A percentile compares a stretch with the other conserved stretches of the same genome.
Evolutionary conservation across 2,888 invertebrate genomes (phyloP).

Genomic region (Rhamphomyia laevipes): DNA sequence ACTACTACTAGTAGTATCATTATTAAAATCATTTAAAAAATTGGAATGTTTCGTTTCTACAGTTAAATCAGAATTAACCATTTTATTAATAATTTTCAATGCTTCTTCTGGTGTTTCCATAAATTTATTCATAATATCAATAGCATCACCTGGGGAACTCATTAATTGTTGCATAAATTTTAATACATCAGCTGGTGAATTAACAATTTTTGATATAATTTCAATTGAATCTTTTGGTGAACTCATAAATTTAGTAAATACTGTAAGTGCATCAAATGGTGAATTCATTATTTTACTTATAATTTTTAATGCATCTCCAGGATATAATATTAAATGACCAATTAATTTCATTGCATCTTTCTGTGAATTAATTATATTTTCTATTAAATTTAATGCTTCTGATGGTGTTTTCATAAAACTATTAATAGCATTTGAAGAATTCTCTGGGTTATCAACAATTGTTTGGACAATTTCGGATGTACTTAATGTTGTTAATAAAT

Average conservation of each 20-base stretch:
- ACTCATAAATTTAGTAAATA: conserved; percentile 38
- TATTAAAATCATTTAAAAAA: neutral
- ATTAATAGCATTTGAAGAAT: conserved; percentile 33
- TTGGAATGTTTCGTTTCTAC: conserved; percentile 8
- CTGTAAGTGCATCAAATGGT: conserved; percentile 37
- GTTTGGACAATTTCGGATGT: conserved; percentile 30
- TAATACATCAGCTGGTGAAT: conserved; percentile 36
- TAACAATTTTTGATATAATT: conserved; percentile 36
- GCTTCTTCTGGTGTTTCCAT: conserved; percentile 37
- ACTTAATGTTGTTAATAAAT: conserved; percentile 5
- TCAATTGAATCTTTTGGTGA: conserved; percentile 39
- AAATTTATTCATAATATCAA: conserved; percentile 38
- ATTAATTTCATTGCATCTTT: conserved; percentile 35
- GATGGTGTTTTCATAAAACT: conserved; percentile 33
- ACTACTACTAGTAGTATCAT: neutral
- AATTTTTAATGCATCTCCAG: conserved; percentile 36
- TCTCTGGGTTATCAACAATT: conserved; percentile 33
- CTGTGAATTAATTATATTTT: conserved; percentile 34
- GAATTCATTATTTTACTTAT: conserved; percentile 39
- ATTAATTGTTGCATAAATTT: conserved; percentile 36
- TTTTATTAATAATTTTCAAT: conserved; percentile 32
- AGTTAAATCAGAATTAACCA: conserved; percentile 25
- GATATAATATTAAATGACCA: conserved; percentile 34
- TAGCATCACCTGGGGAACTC: conserved; percentile 36
- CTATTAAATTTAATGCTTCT: conserved; percentile 30